Conservation (phyloP, 2,888 invertebrate species). For the Drosophila helvetica region DNA sequence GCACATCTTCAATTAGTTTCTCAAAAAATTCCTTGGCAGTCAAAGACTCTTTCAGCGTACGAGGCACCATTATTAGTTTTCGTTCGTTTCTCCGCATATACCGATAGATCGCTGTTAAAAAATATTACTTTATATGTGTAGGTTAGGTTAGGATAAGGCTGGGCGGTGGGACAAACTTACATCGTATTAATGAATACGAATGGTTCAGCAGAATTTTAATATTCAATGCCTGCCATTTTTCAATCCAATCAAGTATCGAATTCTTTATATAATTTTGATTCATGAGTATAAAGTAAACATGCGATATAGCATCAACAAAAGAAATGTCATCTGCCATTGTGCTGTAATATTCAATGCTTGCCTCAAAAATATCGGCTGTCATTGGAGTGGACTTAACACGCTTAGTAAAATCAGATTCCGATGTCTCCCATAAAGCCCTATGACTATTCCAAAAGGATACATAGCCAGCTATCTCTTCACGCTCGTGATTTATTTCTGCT, state of each 20-base stretch:
- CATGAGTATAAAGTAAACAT: slow-evolving; percentile 92
- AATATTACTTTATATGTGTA: too few species aligned
- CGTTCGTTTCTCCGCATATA: slow-evolving; percentile 86
- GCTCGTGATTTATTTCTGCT: slow-evolving; percentile 67
- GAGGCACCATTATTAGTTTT: slow-evolving; percentile 87
- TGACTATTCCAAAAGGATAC: slow-evolving; percentile 90
- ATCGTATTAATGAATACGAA: too few species aligned
- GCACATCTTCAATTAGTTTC: slow-evolving; percentile 87
- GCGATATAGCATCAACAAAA: slow-evolving; percentile 90
- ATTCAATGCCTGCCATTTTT: slow-evolving; percentile 91
- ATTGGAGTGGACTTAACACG: slow-evolving; percentile 88
- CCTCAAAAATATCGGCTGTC: slow-evolving; percentile 89
- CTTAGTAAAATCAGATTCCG: slow-evolving; percentile 90
- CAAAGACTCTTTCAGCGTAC: slow-evolving; percentile 89
- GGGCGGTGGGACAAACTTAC: too few species aligned
- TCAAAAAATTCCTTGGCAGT: slow-evolving; percentile 88
- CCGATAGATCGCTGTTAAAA: slow-evolving; percentile 84
- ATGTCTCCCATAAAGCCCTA: slow-evolving; percentile 91
- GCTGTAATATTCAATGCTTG: slow-evolving; percentile 90
- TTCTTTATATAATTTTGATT: slow-evolving; percentile 91
- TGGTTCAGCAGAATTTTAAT: slow-evolving; percentile 88
- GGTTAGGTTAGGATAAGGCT: too few species aligned
- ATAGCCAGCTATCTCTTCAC: slow-evolving; percentile 86
- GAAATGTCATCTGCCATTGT: slow-evolving; percentile 91
- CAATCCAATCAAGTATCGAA: slow-evolving; percentile 90